Evolutionary conservation across 2,888 invertebrate species (phyloP).

Genomic region (Galerucella nymphaeae): DNA sequence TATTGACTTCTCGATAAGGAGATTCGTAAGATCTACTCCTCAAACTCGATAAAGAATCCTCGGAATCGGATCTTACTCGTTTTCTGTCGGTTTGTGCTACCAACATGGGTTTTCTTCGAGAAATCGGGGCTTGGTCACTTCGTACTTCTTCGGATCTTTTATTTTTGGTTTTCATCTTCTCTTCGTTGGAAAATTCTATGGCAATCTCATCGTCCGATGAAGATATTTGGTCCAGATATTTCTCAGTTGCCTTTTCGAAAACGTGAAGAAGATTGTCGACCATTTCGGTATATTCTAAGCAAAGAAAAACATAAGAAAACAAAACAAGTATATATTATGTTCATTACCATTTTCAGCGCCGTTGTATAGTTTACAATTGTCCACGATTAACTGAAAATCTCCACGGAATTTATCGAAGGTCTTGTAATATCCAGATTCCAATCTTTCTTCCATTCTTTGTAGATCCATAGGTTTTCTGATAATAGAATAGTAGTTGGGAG

Average conservation of each 20-base stretch:
- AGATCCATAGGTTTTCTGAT: constrained; percentile 88
- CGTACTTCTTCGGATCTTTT: constrained; percentile 44
- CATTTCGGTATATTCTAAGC: constrained; percentile 87
- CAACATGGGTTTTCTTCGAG: constrained; percentile 57
- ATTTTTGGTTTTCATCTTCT: constrained; percentile 58
- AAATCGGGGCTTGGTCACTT: constrained; percentile 42
- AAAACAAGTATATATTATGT: no score
- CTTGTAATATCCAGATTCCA: constrained; percentile 84
- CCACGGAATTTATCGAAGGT: constrained; percentile 84
- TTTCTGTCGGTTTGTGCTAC: constrained; percentile 59
- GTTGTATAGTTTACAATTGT: constrained; percentile 92
- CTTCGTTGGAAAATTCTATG: constrained; percentile 71
- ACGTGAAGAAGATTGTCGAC: constrained; percentile 84
- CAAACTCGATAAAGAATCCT: constrained; percentile 48
- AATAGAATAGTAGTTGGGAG: constrained; percentile 84
- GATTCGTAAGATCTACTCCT: constrained; percentile 45
- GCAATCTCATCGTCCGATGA: constrained; percentile 84
- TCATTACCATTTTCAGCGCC: constrained; percentile 91
- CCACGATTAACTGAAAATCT: constrained; percentile 92
- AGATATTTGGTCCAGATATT: constrained; percentile 83
- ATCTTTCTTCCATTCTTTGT: constrained; percentile 86
- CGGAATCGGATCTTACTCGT: constrained; percentile 56
- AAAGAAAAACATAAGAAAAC: constrained; percentile 54
- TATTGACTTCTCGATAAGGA: constrained; percentile 31
- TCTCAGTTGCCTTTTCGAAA: constrained; percentile 84